phyloP scores from a whole-genome alignment of 2,113 vertebrate genomes.

The Melanerpes aurifrons region DNA sequence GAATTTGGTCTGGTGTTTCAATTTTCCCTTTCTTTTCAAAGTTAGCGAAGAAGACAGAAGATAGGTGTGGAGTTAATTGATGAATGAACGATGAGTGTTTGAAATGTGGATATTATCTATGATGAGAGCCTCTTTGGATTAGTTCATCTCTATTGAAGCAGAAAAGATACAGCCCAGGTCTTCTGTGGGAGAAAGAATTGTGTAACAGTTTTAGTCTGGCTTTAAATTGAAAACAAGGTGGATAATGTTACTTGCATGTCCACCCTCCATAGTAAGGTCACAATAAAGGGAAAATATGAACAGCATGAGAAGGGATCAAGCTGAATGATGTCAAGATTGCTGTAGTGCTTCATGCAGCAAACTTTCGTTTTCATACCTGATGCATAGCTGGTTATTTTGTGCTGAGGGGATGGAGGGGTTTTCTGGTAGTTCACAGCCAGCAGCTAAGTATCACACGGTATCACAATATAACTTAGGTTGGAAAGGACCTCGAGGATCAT shows the following conservation, averaged over 20 bases:
- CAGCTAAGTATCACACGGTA: not conserved
- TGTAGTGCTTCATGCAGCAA: not conserved
- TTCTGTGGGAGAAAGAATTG: not conserved
- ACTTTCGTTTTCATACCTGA: not conserved
- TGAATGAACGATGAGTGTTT: constrained; percentile 16
- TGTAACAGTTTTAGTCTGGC: not conserved
- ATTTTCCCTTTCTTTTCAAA: constrained; percentile 6
- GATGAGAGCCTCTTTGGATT: not conserved
- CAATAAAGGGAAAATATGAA: not conserved
- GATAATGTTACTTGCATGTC: not conserved
- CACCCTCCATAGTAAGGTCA: not conserved
- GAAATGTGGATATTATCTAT: not conserved
- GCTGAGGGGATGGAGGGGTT: not conserved
- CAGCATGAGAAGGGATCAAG: not conserved
- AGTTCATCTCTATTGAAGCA: constrained; percentile 31
- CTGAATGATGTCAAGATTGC: not conserved
- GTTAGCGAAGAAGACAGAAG: not conserved
- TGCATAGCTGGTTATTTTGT: not conserved
- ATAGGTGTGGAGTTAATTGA: constrained; percentile 4
- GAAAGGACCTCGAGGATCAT: too few species aligned
- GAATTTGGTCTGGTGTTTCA: not conserved
- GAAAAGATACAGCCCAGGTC: not conserved
- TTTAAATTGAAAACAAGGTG: not conserved
- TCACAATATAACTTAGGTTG: too few species aligned
- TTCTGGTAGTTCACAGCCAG: not conserved